phyloP scores from a whole-genome alignment of 2,113 vertebrate genomes.

The Corynorhinus townsendii region DNA sequence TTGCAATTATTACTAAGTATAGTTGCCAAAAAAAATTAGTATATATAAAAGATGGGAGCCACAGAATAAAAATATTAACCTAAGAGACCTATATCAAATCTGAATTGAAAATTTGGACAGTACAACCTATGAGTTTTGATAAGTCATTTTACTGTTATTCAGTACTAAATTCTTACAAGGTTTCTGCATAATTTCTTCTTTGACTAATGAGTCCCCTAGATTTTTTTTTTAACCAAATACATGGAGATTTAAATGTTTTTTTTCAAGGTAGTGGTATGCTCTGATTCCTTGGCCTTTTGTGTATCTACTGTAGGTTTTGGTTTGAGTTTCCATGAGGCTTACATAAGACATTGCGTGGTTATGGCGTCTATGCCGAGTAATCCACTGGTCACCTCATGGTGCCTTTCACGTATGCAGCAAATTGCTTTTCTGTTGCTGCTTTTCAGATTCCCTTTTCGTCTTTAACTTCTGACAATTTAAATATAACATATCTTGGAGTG shows the following conservation, averaged over 20 bases:
- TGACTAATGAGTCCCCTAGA: neutral
- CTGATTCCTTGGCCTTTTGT: neutral
- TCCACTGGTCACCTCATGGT: neutral
- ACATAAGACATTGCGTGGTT: neutral
- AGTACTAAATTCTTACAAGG: neutral
- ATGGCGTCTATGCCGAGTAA: neutral
- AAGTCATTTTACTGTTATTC: neutral
- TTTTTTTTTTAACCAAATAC: neutral
- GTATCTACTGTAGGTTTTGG: neutral
- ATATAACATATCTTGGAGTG: neutral
- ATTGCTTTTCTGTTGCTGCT: neutral
- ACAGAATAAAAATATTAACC: neutral
- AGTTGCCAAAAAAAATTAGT: neutral
- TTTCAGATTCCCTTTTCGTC: neutral
- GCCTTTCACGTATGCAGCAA: neutral
- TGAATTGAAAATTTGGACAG: neutral
- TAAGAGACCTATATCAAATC: neutral
- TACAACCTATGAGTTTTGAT: too few relatives aligned
- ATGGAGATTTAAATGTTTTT: neutral
- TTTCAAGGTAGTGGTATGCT: neutral
- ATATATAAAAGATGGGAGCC: neutral
- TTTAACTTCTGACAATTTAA: neutral
- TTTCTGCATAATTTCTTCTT: neutral
- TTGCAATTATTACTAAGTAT: neutral
- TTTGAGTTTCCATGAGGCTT: neutral